phyloP scores from a whole-genome alignment of 2,888 invertebrate genomes.

The Uloborus plumipes region DNA sequence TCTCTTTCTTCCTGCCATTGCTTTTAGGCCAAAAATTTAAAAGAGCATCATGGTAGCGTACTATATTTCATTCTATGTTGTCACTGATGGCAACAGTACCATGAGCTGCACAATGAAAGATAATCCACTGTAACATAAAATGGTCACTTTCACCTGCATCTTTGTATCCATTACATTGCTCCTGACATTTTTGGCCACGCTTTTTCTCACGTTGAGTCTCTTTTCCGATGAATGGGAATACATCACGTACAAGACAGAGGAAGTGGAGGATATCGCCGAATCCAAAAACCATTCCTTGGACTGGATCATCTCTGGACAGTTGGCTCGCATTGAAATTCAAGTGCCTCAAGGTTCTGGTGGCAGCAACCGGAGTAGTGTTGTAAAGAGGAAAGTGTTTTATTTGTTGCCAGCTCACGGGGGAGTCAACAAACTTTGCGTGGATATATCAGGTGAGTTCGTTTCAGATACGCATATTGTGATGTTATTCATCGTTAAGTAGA shows the following conservation, averaged over 20 bases:
- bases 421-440: constrained; percentile 89
- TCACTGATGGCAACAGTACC: not conserved
- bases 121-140: not conserved
- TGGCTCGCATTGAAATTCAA: constrained; percentile 13
- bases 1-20: no score
- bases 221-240: constrained; percentile 94
- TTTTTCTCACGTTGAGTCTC: constrained; percentile 77
- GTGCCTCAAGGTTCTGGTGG: not conserved
- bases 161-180: constrained; percentile 75
- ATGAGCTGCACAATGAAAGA: not conserved
- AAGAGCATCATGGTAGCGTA: no score
- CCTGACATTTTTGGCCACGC: constrained; percentile 73
- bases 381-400: constrained; percentile 73
- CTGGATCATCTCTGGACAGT: constrained; percentile 12
- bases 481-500: no score
- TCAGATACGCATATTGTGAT: constrained; percentile 66
- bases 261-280: constrained; percentile 71
- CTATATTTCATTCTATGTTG: no score
- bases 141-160: constrained; percentile 69
- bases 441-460: constrained; percentile 78
- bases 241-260: constrained; percentile 82
- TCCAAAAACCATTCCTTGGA: constrained; percentile 32
- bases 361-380: not conserved
- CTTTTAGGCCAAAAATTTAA: no score
- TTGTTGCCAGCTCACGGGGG: constrained; percentile 91